Conservation (phyloP, 37 sponge, comb jelly and placozoan species). For the Aphrocallistes beatrix region DNA sequence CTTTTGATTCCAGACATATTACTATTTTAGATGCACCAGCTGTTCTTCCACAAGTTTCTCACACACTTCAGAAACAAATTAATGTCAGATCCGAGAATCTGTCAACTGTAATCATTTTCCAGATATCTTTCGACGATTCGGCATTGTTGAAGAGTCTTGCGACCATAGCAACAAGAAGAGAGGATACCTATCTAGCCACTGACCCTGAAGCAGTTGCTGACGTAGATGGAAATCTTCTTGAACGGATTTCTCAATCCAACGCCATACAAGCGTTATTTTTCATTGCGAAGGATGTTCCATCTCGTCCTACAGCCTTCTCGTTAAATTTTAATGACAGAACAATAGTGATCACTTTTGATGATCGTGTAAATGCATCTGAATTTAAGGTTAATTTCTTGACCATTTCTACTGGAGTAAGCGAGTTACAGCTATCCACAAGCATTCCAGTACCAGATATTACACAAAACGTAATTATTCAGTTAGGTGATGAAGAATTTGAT, state of each 20-base stretch:
- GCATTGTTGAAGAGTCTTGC: slow-evolving; percentile 40
- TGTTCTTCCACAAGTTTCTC: slow-evolving; percentile 38
- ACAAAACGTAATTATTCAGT: background rate
- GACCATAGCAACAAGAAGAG: slow-evolving; percentile 31
- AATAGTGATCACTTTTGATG: slow-evolving; percentile 46
- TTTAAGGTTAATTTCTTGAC: slow-evolving; percentile 39
- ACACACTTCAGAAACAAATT: slow-evolving; percentile 21
- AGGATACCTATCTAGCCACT: slow-evolving; percentile 56
- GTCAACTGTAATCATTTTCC: slow-evolving; percentile 42
- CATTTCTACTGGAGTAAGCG: background rate
- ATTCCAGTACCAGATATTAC: background rate
- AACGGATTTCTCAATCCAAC: slow-evolving; percentile 41
- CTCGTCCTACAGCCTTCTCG: slow-evolving; percentile 35
- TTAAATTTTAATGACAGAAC: slow-evolving; percentile 40
- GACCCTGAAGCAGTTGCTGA: slow-evolving; percentile 70
- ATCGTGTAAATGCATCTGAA: slow-evolving; percentile 39
- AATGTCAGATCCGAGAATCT: slow-evolving; percentile 25
- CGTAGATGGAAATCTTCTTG: slow-evolving; percentile 67
- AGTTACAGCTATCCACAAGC: background rate
- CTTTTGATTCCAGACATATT: slow-evolving; percentile 61
- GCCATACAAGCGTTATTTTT: slow-evolving; percentile 37
- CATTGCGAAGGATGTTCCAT: slow-evolving; percentile 36
- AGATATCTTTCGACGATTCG: slow-evolving; percentile 28
- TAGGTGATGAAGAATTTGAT: slow-evolving; percentile 38
- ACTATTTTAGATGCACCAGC: slow-evolving; percentile 39